phyloP scores from a whole-genome alignment of 2,113 vertebrate species.

The Nymphicus hollandicus region DNA sequence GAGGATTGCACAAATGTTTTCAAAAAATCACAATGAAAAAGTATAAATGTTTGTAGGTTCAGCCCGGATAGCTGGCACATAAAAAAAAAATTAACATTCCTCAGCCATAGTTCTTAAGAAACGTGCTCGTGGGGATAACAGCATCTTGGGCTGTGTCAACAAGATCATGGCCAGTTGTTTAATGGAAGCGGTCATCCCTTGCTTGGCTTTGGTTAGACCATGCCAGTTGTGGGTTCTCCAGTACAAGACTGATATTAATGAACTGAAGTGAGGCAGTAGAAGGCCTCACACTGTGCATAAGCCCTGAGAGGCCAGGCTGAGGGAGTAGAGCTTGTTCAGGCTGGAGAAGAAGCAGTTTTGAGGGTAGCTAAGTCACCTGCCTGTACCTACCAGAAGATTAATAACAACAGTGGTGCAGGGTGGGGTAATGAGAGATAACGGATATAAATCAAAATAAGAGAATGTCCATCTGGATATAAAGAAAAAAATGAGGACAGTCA shows the following conservation, averaged over 20 bases:
- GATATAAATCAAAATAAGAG: neutral
- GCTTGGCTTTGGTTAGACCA: neutral
- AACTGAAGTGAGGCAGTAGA: neutral
- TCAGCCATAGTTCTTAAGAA: neutral
- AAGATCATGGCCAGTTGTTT: neutral
- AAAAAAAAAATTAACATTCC: neutral
- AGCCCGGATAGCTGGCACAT: neutral
- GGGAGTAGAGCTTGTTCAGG: neutral
- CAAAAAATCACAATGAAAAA: neutral
- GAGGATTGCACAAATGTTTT: neutral
- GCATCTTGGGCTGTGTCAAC: neutral
- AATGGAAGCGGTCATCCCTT: rapidly evolving
- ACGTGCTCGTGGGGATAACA: neutral
- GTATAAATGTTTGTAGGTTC: neutral
- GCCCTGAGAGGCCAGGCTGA: neutral
- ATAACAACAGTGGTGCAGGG: rapidly evolving
- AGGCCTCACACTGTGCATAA: rapidly evolving
- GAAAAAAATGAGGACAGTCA: neutral
- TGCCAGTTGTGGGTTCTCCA: neutral
- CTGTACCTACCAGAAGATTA: neutral
- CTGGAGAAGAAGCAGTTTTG: neutral
- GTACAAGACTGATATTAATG: neutral
- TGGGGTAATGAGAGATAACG: neutral
- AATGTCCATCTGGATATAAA: neutral
- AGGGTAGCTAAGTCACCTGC: neutral